Conservation (phyloP, 1,140 invertebrate species). For the Conus ventricosus region DNA sequence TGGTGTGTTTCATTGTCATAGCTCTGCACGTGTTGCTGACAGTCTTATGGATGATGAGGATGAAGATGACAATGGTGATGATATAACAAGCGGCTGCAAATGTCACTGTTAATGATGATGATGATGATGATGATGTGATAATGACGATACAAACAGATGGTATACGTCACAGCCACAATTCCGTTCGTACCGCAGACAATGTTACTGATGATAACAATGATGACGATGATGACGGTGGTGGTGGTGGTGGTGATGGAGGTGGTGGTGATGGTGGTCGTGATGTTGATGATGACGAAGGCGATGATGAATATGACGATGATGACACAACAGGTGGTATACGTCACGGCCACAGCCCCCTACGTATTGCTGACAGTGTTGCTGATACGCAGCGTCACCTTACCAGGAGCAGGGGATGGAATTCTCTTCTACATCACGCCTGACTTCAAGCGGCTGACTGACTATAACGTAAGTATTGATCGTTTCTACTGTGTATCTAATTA, state of each 20-base stretch:
- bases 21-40: no score
- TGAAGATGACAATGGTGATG: no score
- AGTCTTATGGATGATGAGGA: no score
- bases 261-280: not conserved
- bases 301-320: no score
- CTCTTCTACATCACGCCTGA: constrained; percentile 23
- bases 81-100: no score
- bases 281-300: no score
- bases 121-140: no score
- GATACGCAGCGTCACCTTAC: constrained; percentile 22
- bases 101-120: no score
- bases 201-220: not conserved
- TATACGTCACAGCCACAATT: constrained; percentile 22
- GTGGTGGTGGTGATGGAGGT: no score
- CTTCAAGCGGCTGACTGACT: not conserved
- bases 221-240: no score
- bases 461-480: not conserved
- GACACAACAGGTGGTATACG: constrained; percentile 31
- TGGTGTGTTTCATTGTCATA: no score
- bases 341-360: constrained; percentile 29
- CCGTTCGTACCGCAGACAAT: not conserved
- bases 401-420: constrained; percentile 21
- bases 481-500: no score
- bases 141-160: constrained; percentile 8
- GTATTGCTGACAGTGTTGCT: constrained; percentile 25